These are phyloP conservation scores for Nestor notabilis DNA, from an alignment of 2,113 vertebrate genomes.

Conservation along the genomic window DNA sequence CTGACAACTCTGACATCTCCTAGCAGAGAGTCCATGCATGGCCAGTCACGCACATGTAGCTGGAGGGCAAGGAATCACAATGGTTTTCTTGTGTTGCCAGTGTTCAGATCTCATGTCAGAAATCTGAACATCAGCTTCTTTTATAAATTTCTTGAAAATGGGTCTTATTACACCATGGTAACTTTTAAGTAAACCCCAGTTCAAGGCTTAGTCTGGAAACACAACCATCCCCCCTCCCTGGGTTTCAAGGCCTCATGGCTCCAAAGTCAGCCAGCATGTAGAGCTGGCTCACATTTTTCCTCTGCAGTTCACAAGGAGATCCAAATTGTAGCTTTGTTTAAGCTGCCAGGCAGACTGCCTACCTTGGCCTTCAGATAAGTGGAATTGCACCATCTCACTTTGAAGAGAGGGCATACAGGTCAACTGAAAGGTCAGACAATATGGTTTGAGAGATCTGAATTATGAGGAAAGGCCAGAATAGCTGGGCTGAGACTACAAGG, in stretches of 20 bases:
- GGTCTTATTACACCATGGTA: neutral
- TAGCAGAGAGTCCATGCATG: neutral
- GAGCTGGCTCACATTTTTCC: neutral
- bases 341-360: constrained; percentile 31
- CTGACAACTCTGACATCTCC: neutral
- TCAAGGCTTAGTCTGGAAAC: constrained; percentile 16
- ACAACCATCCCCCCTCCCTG: neutral
- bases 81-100: neutral
- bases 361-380: constrained; percentile 41
- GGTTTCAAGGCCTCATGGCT: constrained; percentile 11
- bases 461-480: constrained; percentile 22
- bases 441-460: constrained; percentile 33
- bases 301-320: neutral
- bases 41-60: neutral
- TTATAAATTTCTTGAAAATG: neutral
- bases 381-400: constrained; percentile 34
- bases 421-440: neutral
- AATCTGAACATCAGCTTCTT: neutral
- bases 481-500: neutral
- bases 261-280: neutral
- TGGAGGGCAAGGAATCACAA: neutral
- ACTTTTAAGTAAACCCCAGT: neutral
- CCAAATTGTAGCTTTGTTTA: constrained; percentile 6
- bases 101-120: neutral
- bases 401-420: constrained; percentile 6